Base-by-base conservation (phyloP, 2,888 invertebrate genomes). In the Monopis laevigella region DNA sequence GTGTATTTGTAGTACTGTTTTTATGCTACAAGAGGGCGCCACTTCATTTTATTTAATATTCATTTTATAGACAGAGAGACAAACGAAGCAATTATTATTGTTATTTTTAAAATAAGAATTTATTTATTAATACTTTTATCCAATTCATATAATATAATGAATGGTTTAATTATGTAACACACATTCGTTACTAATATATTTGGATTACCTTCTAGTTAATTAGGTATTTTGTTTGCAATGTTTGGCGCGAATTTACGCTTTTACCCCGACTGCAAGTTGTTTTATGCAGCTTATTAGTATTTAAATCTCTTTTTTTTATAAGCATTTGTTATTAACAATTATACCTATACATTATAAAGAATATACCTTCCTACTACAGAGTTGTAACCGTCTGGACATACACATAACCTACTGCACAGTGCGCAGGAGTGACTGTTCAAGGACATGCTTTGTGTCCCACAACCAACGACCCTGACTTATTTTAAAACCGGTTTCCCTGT, bases 401-500 rank as follows among this genome's bases (percentile, higher is more conserved):
- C n/a, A n/a, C n/a, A n/a, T 32, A 45, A 44, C 21, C 36, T 36
- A 19, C 47, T 56, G 56, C 56, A 67, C 62, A 68, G 64, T 63
- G 65, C 59, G 59, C 56, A 61, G 17, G 14, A 36, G 8, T 8
- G 62, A 62, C 62, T 56, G 49, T 56, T 53, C 64, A 68, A 71
- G 71, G 69, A 61, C 70, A 55, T 50, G 58, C 58, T 58, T 68
- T 67, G 67, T 66, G 54, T 56, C 51, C 50, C 46, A 39, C 43
- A 43, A 51, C 48, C 48, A 45, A 45, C 52, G 48, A 27, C 36
- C 36, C 36, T 36, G 27, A 36, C 55, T 48, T 36, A 21, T 21
- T 36, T 36, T 16, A 53, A 58, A 71, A 74, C 73, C 68, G 62
- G 73, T 71, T 68, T 57, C 53, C 48, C 12, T 48, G 44, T 59